phyloP scores from a whole-genome alignment of 2,888 invertebrate genomes.

The Napeogenes inachia region DNA sequence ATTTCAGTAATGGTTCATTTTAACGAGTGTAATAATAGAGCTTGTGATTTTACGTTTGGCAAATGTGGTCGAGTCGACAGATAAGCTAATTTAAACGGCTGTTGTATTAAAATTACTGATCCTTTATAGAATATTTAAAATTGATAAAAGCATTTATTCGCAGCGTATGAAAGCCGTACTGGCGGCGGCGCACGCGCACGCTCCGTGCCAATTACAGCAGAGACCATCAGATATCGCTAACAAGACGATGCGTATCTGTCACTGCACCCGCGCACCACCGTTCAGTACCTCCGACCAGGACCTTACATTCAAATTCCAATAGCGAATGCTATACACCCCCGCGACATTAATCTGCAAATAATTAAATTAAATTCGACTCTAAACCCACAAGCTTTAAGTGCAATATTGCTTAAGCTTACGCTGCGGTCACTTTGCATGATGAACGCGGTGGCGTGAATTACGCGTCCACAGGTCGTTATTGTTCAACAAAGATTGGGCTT shows the following conservation, averaged over 20 bases:
- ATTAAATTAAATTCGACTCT: constrained; percentile 24
- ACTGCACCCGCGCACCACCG: constrained; percentile 42
- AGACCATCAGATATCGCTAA: constrained; percentile 73
- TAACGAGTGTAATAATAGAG: constrained; percentile 6
- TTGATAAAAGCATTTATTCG: constrained; percentile 41
- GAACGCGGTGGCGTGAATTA: constrained; percentile 73
- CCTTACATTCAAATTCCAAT: constrained; percentile 65
- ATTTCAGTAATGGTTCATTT: not conserved
- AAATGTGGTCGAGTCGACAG: constrained; percentile 13
- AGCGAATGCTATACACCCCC: constrained; percentile 54
- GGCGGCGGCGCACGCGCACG: constrained; percentile 46
- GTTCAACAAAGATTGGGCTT: constrained; percentile 27
- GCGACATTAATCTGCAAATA: constrained; percentile 49
- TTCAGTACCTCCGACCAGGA: constrained; percentile 33
- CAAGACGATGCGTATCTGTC: constrained; percentile 71
- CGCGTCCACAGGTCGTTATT: constrained; percentile 68
- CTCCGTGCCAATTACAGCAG: constrained; percentile 71
- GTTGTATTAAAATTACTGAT: constrained; percentile 37
- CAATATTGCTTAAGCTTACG: constrained; percentile 26
- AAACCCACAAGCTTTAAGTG: constrained; percentile 29
- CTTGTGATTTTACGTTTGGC: constrained; percentile 23
- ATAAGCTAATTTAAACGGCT: constrained; percentile 33
- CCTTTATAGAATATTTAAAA: constrained; percentile 41
- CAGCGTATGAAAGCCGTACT: constrained; percentile 38
- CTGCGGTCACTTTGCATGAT: constrained; percentile 67